Evolutionary conservation across 2,113 vertebrate genomes (phyloP).

Genomic region (Lichenostomus cassidix): DNA sequence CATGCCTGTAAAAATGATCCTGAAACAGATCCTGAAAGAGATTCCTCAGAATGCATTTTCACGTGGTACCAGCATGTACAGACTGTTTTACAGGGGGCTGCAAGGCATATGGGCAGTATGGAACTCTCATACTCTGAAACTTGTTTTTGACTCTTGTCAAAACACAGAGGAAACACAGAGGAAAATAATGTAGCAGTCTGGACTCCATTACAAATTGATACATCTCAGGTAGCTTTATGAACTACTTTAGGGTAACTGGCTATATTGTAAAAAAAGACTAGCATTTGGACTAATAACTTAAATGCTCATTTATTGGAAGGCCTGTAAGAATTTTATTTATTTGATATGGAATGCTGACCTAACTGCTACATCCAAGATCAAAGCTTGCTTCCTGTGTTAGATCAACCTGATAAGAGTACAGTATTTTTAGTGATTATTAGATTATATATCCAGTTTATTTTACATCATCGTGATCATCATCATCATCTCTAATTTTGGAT

Average conservation of each 20-base stretch:
- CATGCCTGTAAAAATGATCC: neutral
- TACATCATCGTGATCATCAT: neutral
- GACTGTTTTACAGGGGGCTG: neutral
- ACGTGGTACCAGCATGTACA: neutral
- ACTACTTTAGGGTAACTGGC: neutral
- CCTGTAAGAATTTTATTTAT: neutral
- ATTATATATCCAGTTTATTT: neutral
- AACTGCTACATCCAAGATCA: neutral
- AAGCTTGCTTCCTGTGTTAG: neutral
- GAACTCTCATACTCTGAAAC: neutral
- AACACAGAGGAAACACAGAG: neutral
- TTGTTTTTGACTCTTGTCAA: neutral
- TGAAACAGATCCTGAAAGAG: neutral
- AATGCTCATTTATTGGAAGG: neutral
- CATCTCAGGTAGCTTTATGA: neutral
- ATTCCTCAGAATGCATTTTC: constrained; percentile 8
- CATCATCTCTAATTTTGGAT: neutral
- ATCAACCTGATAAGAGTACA: neutral
- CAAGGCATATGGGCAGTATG: neutral
- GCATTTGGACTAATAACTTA: neutral
- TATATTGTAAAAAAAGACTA: neutral
- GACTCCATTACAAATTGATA: neutral
- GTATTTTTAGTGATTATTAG: neutral
- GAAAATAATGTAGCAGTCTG: neutral
- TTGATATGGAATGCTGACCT: neutral